These are phyloP conservation scores for Mastomys coucha DNA, from an alignment of 2,113 vertebrate genomes.

Conservation along the genomic window DNA sequence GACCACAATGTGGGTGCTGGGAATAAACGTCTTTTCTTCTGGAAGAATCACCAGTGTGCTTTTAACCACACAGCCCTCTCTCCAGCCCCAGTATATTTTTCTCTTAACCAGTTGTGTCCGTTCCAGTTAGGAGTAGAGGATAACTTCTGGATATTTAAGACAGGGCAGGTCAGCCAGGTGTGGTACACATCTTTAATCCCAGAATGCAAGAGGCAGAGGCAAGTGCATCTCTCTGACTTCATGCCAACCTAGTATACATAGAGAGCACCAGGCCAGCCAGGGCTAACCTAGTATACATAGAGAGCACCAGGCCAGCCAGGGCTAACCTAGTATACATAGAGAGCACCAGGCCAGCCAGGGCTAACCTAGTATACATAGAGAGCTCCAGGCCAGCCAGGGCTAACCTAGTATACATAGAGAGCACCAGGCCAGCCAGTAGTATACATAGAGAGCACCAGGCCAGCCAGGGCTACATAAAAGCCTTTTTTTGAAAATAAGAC, in stretches of 20 bases:
- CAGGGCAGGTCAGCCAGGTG: not conserved
- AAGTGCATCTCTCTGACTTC: no score
- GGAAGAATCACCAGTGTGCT: not conserved
- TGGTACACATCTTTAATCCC: not conserved
- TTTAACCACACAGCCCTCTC: not conserved
- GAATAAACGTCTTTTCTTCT: not conserved
- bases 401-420: no score
- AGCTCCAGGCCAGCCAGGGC: no score
- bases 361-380: no score
- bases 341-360: no score
- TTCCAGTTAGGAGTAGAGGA: constrained; percentile 57
- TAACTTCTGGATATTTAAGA: constrained; percentile 51
- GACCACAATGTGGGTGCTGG: not conserved
- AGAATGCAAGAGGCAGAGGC: not conserved
- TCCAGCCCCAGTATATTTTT: constrained; percentile 47
- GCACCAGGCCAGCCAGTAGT: no score
- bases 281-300: no score
- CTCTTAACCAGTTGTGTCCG: constrained; percentile 54
- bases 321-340: no score
- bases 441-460: no score
- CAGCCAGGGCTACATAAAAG: not conserved
- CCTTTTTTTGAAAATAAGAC: not conserved
- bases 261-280: not conserved
- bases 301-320: no score
- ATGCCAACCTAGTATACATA: not conserved